Evolutionary conservation across 2,113 vertebrate species (phyloP), one percentile per base, ranked within the genome.

Genomic region (Engystomops pustulosus): DNA sequence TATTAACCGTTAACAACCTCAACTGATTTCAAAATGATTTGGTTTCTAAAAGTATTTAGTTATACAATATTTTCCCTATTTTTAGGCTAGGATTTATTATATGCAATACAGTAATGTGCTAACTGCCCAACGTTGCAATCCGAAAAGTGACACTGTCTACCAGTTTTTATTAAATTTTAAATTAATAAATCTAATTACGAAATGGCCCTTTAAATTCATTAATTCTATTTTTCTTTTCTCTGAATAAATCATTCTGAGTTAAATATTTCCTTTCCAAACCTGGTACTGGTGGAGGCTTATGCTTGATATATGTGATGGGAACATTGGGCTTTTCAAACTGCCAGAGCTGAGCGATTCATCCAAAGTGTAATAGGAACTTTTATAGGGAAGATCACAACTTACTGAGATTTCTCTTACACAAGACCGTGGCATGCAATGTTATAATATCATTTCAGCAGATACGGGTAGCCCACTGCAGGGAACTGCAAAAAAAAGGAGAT

Each of bases 401-500:
- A 62, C 58, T 17, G 60, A 65, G 60, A 65, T 65, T 65, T 65
- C 60, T 6, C 27, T 34, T 65, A 6, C 27, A 34, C 17, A 67
- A 18, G 15, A 34, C 60, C 34, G 62, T 36, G 62, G 62, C 17
- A 18, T 36, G 17, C 15, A 34, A 0, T 7, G 15, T 30, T 67
- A 20, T 36, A 67, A 34, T 67, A 36, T 67, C 34, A 67, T 67
- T 36, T 32, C 62, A 36, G 30, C 14, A 20, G 1, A 67, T 36
- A 34, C 30, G 15, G 17, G 32, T 67, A 20, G 27, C 7, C 60
- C 60, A 65, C 41, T 47, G 32, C 70, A 79, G 79, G 7, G 1
- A 68, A 65, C 83, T 74, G 84, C 78, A 86, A 55, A 4, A 86
- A 53, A 82, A 76, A 72, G 80, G 84, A 89, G 83, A 87, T 89